phyloP scores from a whole-genome alignment of 2,888 invertebrate species.

The Timema podura region DNA sequence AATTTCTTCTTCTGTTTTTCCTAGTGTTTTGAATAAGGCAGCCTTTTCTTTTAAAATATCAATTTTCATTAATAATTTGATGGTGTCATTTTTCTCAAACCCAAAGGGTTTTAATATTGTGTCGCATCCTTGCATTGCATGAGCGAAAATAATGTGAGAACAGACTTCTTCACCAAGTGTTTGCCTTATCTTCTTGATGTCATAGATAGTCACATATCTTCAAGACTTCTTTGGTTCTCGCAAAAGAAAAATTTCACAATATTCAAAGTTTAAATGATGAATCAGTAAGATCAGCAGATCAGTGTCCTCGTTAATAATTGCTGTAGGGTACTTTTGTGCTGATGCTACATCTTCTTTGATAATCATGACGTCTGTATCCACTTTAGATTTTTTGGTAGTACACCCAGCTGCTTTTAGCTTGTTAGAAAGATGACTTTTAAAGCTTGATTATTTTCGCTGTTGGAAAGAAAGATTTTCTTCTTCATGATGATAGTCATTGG shows the following conservation, averaged over 20 bases:
- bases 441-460: neutral
- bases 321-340: constrained; percentile 8
- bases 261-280: neutral
- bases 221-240: constrained; percentile 5
- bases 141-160: constrained; percentile 10
- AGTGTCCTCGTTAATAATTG: neutral
- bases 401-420: constrained; percentile 11
- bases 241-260: neutral
- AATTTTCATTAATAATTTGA: neutral
- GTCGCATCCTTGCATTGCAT: neutral
- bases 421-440: neutral
- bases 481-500: neutral
- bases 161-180: constrained; percentile 11
- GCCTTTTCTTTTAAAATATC: neutral
- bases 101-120: constrained; percentile 7
- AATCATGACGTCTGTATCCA: constrained; percentile 4
- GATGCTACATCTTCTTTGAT: constrained; percentile 4
- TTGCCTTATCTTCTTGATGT: neutral
- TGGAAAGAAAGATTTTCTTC: neutral
- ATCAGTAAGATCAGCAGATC: constrained; percentile 4
- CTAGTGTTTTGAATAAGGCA: neutral
- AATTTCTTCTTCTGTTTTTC: constrained; percentile 12
- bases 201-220: neutral
- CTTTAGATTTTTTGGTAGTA: neutral
- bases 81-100: neutral